Base-by-base conservation (phyloP, 2,113 vertebrate species). In the Andinoacara biseriatus region DNA sequence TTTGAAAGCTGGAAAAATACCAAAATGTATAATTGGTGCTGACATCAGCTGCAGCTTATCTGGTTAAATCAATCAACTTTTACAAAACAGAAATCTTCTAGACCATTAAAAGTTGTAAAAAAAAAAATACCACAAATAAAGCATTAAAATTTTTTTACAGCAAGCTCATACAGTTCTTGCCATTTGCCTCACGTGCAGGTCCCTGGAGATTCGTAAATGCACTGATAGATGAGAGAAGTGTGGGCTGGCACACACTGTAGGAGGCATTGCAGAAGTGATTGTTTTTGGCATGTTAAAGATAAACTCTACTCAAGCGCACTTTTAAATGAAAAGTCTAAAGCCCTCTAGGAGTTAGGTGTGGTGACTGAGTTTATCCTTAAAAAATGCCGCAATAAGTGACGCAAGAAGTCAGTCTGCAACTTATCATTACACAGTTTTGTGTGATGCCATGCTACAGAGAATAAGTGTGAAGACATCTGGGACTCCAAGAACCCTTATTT, bases 401-500 rank as follows among this genome's bases (percentile, higher is more conserved):
- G 81, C 80, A 87, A 90, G 76, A 78, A 87, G 88, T 58, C 40
- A 33, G 83, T 87, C 54, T 92, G 85, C 58, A 90, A 87, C 85
- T 90, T 82, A 84, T 94, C 77, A 89, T 91, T 90, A 84, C 67
- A 76, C 52, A 14, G 17, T 88, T 82, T 78, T 76, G 72, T 80
- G 61, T 49, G 81, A 72, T 63, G 60, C 82, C 77, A 77, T n/a
- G 61, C 62, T 62, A 31, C 58, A 78, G 58, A 80, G 24, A 26
- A 29, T 31, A 86, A 65, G 86, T 86, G 78, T 78, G 10, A 91
- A 78, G 78, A 81, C 85, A 80, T 82, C 59, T 85, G 84, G 80
- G 63, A 83, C 65, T 82, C 74, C 56, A 60, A 10, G 40, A 79
- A 80, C 85, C 84, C 84, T 82, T 89, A 89, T 94, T 92, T 91